A percentile compares a stretch with the other conserved stretches of the same genome.
Evolutionary conservation across 1,140 invertebrate species (phyloP).

Genomic region (Drosophila navojoa): DNA sequence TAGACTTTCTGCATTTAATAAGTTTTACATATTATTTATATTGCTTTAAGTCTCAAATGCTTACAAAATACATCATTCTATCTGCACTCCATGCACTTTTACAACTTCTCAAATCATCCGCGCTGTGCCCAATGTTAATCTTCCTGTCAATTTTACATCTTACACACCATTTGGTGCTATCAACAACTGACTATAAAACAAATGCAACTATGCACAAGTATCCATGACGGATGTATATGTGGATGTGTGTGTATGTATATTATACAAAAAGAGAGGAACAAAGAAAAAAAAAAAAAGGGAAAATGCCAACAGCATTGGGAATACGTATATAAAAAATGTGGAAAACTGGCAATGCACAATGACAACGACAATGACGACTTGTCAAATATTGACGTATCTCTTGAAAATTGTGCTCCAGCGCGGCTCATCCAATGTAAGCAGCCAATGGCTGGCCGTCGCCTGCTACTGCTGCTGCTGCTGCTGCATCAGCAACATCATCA

Average conservation of each 20-base stretch:
- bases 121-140: conserved; percentile 22
- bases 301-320: conserved; percentile 15
- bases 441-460: conserved; percentile 48
- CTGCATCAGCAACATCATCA: conserved; percentile 78
- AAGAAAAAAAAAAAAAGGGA: conserved; percentile 7
- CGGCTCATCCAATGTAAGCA: conserved; percentile 80
- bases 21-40: too few relatives aligned
- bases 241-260: not conserved
- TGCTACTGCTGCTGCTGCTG: conserved; percentile 27
- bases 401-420: conserved; percentile 82
- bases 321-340: conserved; percentile 32
- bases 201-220: conserved; percentile 57
- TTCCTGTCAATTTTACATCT: conserved; percentile 38
- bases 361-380: conserved; percentile 77
- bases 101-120: not conserved
- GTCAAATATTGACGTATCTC: conserved; percentile 83
- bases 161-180: conserved; percentile 52
- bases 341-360: conserved; percentile 59
- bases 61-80: not conserved
- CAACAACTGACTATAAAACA: conserved; percentile 53
- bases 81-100: not conserved
- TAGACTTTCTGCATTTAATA: too few relatives aligned
- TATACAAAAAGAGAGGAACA: not conserved
- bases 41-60: too few relatives aligned
- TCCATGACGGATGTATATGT: conserved; percentile 43